Evolutionary conservation across 2,888 invertebrate species (phyloP).

Genomic region (Eupithecia centaureata): DNA sequence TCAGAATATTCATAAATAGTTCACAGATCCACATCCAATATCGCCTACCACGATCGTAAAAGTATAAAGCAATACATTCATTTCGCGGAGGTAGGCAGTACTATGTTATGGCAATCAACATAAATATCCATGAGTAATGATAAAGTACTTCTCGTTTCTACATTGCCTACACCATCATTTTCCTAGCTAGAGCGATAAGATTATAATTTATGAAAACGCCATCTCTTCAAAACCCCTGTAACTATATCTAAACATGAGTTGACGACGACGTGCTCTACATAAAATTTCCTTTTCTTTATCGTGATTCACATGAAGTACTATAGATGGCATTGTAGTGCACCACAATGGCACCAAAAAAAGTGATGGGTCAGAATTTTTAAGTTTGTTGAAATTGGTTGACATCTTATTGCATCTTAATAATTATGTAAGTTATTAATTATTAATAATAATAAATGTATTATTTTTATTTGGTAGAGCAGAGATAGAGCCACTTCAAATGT

Average conservation of each 20-base stretch:
- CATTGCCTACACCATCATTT: background rate
- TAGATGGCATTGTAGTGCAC: background rate
- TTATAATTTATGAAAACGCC: constrained; percentile 28
- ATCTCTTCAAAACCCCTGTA: constrained; percentile 30
- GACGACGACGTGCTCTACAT: background rate
- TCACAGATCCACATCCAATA: background rate
- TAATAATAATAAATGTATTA: too few species aligned
- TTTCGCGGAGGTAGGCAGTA: background rate
- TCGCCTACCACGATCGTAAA: background rate
- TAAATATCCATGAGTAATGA: constrained; percentile 4
- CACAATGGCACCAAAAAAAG: background rate
- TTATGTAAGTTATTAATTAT: background rate
- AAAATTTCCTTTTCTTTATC: background rate
- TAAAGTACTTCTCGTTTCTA: background rate
- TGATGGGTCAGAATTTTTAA: background rate
- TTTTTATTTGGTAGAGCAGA: background rate
- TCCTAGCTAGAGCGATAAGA: background rate
- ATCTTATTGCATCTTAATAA: background rate
- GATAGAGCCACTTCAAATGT: background rate
- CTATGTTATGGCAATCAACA: background rate
- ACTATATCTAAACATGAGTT: constrained; percentile 16
- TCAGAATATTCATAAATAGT: background rate
- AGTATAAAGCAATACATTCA: background rate
- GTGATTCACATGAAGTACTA: background rate
- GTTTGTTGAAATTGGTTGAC: background rate